Conservation (phyloP, 2,113 vertebrate genomes). For the Crotalus viridis region DNA sequence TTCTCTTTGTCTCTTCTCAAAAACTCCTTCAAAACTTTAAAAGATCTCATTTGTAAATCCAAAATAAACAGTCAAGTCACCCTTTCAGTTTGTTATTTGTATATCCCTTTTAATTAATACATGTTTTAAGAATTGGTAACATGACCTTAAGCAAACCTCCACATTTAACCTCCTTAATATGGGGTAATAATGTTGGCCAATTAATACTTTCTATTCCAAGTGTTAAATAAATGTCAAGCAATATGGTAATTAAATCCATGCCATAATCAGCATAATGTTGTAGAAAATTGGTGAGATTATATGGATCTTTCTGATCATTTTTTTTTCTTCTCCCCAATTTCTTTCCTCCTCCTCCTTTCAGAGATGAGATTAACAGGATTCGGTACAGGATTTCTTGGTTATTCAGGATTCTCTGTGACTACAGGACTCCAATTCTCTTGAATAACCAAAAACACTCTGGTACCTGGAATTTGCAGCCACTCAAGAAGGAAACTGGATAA, state of each 20-base stretch:
- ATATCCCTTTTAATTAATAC: no score
- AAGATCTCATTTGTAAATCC: no score
- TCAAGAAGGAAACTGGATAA: neutral
- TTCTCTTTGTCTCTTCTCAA: no score
- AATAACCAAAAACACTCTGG: neutral
- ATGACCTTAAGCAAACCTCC: neutral
- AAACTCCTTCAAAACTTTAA: no score
- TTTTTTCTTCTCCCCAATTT: no score
- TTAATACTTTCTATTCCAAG: neutral
- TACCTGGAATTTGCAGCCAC: neutral
- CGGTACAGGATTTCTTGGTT: neutral
- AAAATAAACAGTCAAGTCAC: no score
- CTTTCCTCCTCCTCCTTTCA: neutral
- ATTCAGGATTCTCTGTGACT: neutral
- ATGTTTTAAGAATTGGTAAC: neutral
- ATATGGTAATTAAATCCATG: neutral
- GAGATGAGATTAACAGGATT: neutral
- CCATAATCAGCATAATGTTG: neutral
- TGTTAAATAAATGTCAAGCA: neutral
- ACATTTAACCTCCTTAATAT: neutral
- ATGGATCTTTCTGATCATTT: neutral
- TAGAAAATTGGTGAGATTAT: no score
- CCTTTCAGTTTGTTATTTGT: no score
- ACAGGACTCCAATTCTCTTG: neutral
- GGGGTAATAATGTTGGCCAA: neutral